These are phyloP conservation scores for Bradypus variegatus DNA, from an alignment of 2,797 vertebrate species.

Conservation along the genomic window DNA sequence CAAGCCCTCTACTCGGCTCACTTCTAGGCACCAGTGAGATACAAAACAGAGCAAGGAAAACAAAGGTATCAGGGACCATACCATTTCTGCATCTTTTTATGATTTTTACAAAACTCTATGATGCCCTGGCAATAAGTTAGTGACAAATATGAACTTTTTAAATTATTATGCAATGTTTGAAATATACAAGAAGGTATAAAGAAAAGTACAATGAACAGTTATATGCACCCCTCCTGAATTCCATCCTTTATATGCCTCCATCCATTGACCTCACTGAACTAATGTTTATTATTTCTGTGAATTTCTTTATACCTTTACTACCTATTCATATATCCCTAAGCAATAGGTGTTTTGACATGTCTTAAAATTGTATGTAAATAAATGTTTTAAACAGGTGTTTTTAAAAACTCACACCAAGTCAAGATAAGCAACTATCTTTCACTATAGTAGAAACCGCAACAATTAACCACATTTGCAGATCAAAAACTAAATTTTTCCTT, in stretches of 20 bases:
- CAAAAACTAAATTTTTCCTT: slow-evolving; percentile 2
- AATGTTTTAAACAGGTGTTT: slow-evolving; percentile 16
- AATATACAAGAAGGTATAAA: not conserved
- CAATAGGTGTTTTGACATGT: not conserved
- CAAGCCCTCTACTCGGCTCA: not conserved
- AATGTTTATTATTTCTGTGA: not conserved
- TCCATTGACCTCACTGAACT: not conserved
- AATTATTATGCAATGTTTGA: not conserved
- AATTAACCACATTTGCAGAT: not conserved
- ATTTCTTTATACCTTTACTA: not conserved
- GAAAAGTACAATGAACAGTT: not conserved
- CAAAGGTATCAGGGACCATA: not conserved
- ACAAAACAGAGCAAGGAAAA: not conserved
- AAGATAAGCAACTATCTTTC: slow-evolving; percentile 22
- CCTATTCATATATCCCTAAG: not conserved
- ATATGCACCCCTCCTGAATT: not conserved
- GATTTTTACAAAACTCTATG: not conserved
- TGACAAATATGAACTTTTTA: not conserved
- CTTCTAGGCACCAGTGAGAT: not conserved
- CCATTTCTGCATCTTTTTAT: not conserved
- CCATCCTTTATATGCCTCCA: not conserved
- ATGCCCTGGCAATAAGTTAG: not conserved
- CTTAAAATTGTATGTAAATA: not conserved
- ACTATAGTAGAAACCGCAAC: not conserved
- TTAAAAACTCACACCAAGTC: not conserved